Base-by-base conservation (phyloP, 2,888 invertebrate species). In the Cheilosia vernalis region DNA sequence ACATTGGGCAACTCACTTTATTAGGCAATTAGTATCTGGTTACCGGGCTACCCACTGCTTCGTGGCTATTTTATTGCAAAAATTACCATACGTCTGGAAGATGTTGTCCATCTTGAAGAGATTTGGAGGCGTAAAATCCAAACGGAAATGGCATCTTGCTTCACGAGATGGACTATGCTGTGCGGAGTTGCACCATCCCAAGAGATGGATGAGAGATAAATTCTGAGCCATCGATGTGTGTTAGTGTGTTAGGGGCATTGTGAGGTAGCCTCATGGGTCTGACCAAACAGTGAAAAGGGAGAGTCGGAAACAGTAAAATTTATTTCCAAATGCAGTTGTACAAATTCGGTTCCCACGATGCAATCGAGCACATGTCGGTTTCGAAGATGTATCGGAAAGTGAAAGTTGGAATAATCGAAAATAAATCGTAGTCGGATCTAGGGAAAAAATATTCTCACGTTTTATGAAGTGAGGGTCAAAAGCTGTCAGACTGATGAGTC, bases 1-100 rank as follows among this genome's bases (percentile, higher is more conserved):
- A 80, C 84, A 84, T 84, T 84, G 64, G 84, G 80, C 70, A 84
- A 84, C 49, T 69, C 74, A 76, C 74, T 84, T 70, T 84, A 80
- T 80, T 84, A 84, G 80, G 80, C 74, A 84, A 84, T 84, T 84
- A 84, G 84, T 80, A 84, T 74, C 74, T 60, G 69, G 80, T 84
- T 80, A 66, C 51, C 51, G 4, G 64, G 73, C 27, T 53, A 44
- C 58, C 47, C 27, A 61, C 19, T 67, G 73, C 44, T 42, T 17
- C 30, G 10, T 15, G 30, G 33, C 30, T 53, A 47, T 77, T 56
- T 30, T 6, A 51, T 78, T 83, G 55, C 61, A 73, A 47, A 17
- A 61, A 49, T 44, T 55, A 61, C 66, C 64, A 70, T 60, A 30
- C 56, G 51, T 53, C 60, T 58, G n/a, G 13, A 37, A 10, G 10